Base-by-base conservation (phyloP, 2,888 invertebrate species). In the Hirtodrosophila cameraria region DNA sequence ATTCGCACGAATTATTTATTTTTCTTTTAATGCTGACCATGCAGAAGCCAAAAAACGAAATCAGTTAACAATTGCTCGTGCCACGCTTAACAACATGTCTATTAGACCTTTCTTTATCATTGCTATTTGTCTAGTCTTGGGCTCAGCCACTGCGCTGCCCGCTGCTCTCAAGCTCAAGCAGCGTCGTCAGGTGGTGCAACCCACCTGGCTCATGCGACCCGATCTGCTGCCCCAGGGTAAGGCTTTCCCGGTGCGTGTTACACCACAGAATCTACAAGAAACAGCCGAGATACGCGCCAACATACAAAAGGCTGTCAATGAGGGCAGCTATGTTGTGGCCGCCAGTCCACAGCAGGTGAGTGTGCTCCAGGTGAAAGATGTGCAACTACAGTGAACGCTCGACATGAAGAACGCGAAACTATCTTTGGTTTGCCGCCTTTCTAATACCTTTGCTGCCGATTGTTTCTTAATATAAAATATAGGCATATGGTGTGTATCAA, bases 251-350 rank as follows among this genome's bases (percentile, higher is more conserved):
- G 89, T 89, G 20, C 54, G 35, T 5, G 79, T 88, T 0, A 86
- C 76, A 2, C 55, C 55, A 0, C 15, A 71, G 27, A 86, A 78
- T 12, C 67, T 89, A 0, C 41, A 64, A 18, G 88, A 89, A 2
- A 64, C 79, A 2, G 86, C 81, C 2, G 70, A 57, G 2, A 64
- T 88, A 39, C 76, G 88, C 4, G 65, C 66, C 3, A 3, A 20
- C 30, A 88, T 89, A 36, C 86, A 85, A 9, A 75, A 76, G 42
- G 82, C 88, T 0, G 70, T 89, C 30, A 39, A 77, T 1, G 76
- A 85, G 2, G 86, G 57, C 15, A 75, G 61, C 8, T 88, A 72
- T 58, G 80, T 58, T 15, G 85, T 88, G 3, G 63, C 79, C n/a
- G 42, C 75, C 2, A 53, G 41, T 41, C 77, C 83, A 1, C 16